Evolutionary conservation across 2,113 vertebrate genomes (phyloP).

Genomic region (Heterotis niloticus): DNA sequence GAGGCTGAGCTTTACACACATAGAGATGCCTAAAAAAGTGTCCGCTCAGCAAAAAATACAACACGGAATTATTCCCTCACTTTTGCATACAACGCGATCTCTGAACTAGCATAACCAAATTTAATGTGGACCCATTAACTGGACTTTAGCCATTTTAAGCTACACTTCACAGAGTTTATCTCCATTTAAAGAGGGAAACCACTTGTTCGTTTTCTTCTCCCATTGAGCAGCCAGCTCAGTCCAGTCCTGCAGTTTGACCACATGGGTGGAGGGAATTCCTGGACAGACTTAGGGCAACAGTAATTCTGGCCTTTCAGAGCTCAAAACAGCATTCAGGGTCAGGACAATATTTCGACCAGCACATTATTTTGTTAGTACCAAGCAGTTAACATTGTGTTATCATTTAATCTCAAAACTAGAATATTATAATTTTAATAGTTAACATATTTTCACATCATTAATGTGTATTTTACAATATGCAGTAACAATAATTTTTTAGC

Average conservation of each 20-base stretch:
- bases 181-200: neutral
- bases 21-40: neutral
- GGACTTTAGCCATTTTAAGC: neutral
- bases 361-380: neutral
- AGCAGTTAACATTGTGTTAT: neutral
- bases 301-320: neutral
- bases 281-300: neutral
- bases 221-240: neutral
- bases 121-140: neutral
- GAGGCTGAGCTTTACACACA: neutral
- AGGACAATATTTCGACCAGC: neutral
- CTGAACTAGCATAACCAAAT: neutral
- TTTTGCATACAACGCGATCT: too few species aligned
- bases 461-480: too few species aligned
- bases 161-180: neutral
- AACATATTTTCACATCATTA: too few species aligned
- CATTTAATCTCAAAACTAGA: neutral
- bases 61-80: too few species aligned
- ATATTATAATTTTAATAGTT: neutral
- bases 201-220: neutral
- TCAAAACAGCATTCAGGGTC: too few species aligned
- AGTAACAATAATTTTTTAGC: too few species aligned
- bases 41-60: neutral
- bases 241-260: neutral
- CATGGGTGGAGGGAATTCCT: neutral